phyloP scores from a whole-genome alignment of 2,888 invertebrate species.

The Ectobius pallidus region DNA sequence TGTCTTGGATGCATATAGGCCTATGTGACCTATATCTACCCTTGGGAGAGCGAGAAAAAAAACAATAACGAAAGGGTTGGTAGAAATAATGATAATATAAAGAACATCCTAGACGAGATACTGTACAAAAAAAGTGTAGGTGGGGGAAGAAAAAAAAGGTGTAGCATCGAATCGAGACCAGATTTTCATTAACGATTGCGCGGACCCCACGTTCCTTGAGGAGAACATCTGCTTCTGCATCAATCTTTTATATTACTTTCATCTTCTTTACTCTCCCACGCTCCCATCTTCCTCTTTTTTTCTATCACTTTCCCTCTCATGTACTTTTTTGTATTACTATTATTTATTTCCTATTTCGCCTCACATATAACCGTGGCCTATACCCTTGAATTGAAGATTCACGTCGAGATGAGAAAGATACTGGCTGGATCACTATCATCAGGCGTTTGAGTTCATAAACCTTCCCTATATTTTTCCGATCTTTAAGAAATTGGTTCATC shows the following conservation, averaged over 20 bases:
- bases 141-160: not conserved
- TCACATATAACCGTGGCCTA: not conserved
- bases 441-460: not conserved
- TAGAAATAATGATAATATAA: not conserved
- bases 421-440: not conserved
- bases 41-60: not conserved
- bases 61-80: conserved; percentile 10
- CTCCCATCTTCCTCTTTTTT: not conserved
- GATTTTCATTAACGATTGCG: conserved; percentile 29
- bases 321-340: not conserved
- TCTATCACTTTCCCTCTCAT: not conserved
- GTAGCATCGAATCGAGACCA: not conserved
- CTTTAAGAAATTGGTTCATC: conserved; percentile 13
- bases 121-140: not conserved
- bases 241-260: conserved; percentile 12
- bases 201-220: not conserved
- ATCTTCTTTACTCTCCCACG: conserved; percentile 5
- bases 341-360: not conserved
- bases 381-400: not conserved
- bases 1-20: not conserved
- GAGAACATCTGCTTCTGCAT: conserved; percentile 24
- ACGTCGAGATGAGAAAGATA: not conserved
- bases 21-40: conserved; percentile 16
- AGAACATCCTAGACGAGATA: not conserved
- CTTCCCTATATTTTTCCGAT: not conserved